These are phyloP conservation scores for Neodiprion lecontei DNA, from an alignment of 1,140 invertebrate species.

Conservation along the genomic window DNA sequence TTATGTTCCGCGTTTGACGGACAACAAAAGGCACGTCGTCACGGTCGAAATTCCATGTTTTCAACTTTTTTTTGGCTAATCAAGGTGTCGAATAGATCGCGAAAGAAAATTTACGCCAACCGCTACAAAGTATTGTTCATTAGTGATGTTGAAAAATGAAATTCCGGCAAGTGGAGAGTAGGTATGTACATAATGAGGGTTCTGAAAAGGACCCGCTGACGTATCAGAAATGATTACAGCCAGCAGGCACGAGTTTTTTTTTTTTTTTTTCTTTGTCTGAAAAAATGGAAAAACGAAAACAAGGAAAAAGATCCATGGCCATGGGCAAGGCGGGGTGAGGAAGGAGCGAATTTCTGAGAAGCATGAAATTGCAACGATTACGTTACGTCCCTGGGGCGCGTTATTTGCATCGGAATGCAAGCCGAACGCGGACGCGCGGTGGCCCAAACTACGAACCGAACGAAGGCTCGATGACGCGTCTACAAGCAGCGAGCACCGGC, in stretches of 20 bases:
- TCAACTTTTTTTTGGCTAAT: too few species aligned
- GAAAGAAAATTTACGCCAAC: too few species aligned
- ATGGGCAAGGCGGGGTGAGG: neutral
- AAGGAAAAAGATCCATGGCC: too few species aligned
- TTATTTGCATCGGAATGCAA: conserved; percentile 5
- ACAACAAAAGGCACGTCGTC: too few species aligned
- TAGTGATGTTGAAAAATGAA: too few species aligned
- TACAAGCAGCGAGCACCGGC: neutral
- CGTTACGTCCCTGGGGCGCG: neutral
- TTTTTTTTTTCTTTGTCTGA: neutral
- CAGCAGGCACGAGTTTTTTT: neutral
- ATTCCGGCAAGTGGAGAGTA: too few species aligned
- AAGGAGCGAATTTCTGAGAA: conserved; percentile 3
- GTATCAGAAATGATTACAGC: neutral
- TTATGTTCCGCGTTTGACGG: too few species aligned
- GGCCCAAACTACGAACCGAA: neutral
- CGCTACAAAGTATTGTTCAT: too few species aligned
- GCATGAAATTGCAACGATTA: conserved; percentile 7
- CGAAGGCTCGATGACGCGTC: neutral
- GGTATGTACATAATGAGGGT: too few species aligned
- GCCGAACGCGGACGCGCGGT: neutral
- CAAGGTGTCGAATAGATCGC: too few species aligned
- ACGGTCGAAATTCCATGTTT: too few species aligned
- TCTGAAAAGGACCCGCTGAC: neutral
- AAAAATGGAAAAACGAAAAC: neutral